Percentiles rank a stretch among this genome's conserved stretches.
These are phyloP conservation scores for Oxyteleia sp. DNA, from an alignment of 2,888 invertebrate species.

Conservation along the genomic window DNA sequence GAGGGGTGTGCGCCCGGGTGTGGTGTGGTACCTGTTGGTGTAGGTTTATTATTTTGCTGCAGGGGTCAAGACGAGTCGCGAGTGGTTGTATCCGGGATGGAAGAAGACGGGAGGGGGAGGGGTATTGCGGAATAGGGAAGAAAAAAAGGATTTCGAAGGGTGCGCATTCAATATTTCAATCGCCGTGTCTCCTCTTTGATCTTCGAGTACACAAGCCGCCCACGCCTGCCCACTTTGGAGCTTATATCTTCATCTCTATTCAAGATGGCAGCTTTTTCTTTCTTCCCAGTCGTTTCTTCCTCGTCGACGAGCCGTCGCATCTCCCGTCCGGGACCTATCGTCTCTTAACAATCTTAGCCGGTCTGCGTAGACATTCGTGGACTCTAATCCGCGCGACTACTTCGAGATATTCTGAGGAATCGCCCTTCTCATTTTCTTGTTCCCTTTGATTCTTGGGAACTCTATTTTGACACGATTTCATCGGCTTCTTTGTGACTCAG, in stretches of 20 bases:
- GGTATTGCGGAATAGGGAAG: no score
- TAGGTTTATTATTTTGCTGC: conserved; percentile 62
- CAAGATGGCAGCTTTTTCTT: conserved; percentile 79
- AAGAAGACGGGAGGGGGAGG: not conserved
- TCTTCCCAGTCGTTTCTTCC: conserved; percentile 69
- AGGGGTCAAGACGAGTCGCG: conserved; percentile 66
- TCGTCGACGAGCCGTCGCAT: conserved; percentile 56
- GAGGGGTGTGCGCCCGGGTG: no score
- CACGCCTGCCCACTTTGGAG: conserved; percentile 79
- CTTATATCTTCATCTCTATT: conserved; percentile 81
- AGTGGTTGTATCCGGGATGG: conserved; percentile 52
- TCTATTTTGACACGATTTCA: conserved; percentile 54
- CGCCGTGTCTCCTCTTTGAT: conserved; percentile 80
- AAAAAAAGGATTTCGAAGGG: conserved; percentile 78
- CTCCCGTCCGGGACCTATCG: conserved; percentile 69
- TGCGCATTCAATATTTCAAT: conserved; percentile 82
- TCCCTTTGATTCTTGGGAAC: conserved; percentile 34
- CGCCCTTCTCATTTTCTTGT: conserved; percentile 38
- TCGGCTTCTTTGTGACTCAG: conserved; percentile 71
- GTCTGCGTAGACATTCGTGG: conserved; percentile 69
- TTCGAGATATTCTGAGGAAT: conserved; percentile 51
- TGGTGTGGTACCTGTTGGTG: conserved; percentile 31
- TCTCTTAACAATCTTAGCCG: conserved; percentile 71
- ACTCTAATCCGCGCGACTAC: conserved; percentile 73
- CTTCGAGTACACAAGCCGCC: conserved; percentile 82